These are phyloP conservation scores for Stenoptilia bipunctidactyla DNA, from an alignment of 2,888 invertebrate genomes.

Conservation along the genomic window DNA sequence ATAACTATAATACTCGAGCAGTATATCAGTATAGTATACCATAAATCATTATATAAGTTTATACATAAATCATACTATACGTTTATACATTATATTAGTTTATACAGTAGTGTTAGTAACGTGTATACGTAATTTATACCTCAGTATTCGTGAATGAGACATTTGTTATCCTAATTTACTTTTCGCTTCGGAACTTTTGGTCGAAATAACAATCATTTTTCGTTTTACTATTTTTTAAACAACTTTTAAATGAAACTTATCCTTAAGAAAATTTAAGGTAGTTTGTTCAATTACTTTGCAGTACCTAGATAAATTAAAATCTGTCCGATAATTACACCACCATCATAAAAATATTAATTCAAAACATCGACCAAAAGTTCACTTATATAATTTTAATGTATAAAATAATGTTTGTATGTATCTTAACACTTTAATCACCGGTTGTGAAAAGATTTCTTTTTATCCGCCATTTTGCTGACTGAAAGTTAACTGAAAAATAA, in stretches of 20 bases:
- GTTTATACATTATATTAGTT: constrained; percentile 1
- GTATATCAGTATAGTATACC: constrained; percentile 23
- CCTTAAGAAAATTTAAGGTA: too few relatives aligned
- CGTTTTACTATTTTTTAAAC: too few relatives aligned
- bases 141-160: constrained; percentile 44
- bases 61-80: constrained; percentile 3
- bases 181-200: background rate
- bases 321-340: too few relatives aligned
- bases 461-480: constrained; percentile 30
- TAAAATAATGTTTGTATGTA: constrained; percentile 6
- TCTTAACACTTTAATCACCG: constrained; percentile 35
- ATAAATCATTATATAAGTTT: constrained; percentile 1
- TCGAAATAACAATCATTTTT: background rate
- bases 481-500: constrained; percentile 31
- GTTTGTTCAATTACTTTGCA: too few relatives aligned
- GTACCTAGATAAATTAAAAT: too few relatives aligned
- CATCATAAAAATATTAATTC: too few relatives aligned
- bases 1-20: constrained; percentile 24
- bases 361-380: too few relatives aligned
- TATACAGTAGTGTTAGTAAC: constrained; percentile 34
- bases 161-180: background rate
- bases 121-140: constrained; percentile 77
- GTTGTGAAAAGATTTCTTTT: constrained; percentile 35
- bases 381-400: too few relatives aligned
- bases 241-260: too few relatives aligned